Base-by-base conservation (phyloP, 2,113 vertebrate genomes). In the Penelope pileata region DNA sequence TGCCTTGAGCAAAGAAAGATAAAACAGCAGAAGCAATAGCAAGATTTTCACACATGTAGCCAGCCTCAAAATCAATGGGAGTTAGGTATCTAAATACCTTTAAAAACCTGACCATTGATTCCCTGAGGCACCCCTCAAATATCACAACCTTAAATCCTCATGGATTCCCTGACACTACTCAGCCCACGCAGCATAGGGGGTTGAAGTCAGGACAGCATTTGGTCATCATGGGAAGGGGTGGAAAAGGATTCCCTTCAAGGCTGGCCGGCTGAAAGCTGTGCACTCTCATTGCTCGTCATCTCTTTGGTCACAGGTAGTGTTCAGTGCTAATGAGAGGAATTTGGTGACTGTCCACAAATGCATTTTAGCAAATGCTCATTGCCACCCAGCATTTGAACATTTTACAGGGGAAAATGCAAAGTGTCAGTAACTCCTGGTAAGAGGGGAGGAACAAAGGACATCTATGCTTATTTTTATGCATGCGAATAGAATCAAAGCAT, bases 1-100 rank as follows among this genome's bases (percentile, higher is more conserved):
- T 86, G 90, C 94, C 96, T 86, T 79, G 93, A 95, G 94, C 94
- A 72, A 94, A 86, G 56, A 88, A 68, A 88, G 53, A 90, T 86
- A 91, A 86, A 90, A 12, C 48, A 91, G 48, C 53, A 93, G 74
- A 81, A 95, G 83, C 83, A 91, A 90, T 86, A 93, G 91, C 79
- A 66, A 84, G 80, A 64, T 88, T 96, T 90, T 50, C 90, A 93
- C 85, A 53, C 40, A 1, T 79, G 90, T 76, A 92, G 48, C 51
- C 83, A 86, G 73, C 68, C 88, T 86, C 73, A 79, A 93, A 97
- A 95, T 95, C 92, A 92, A 93, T 95, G 94, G 66, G 88, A 83
- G 64, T 45, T 86, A 0, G 3, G 77, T 90, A 93, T 64, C 92
- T 93, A 91, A 93, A 94, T 91, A 94, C 81, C 45, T 84, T 79